Evolutionary conservation across 2,113 vertebrate species (phyloP).

Genomic region (Indri indri): DNA sequence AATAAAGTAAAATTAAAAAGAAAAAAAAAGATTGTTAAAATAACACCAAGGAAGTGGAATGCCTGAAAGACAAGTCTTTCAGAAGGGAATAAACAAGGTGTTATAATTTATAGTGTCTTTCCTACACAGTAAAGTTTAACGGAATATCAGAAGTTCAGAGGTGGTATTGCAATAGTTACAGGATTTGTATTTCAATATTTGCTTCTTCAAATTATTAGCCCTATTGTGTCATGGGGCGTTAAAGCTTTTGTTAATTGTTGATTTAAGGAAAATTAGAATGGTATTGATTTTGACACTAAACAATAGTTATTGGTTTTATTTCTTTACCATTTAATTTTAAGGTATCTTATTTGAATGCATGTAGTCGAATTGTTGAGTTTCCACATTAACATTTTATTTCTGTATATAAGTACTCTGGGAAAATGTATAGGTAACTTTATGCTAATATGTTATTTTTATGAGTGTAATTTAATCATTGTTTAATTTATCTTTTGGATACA

Average conservation of each 20-base stretch:
- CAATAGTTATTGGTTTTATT: slow-evolving; percentile 36
- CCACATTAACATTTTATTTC: slow-evolving; percentile 47
- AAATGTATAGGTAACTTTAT: slow-evolving; percentile 40
- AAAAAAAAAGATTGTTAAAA: neutral
- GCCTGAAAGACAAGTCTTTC: neutral
- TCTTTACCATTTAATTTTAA: slow-evolving; percentile 44
- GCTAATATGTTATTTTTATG: slow-evolving; percentile 24
- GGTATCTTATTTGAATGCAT: slow-evolving; percentile 36
- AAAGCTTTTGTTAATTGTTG: slow-evolving; percentile 23
- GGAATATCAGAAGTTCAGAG: neutral
- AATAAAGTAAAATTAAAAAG: too few relatives aligned
- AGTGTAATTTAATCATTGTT: slow-evolving; percentile 68
- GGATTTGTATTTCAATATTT: neutral
- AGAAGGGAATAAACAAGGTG: neutral
- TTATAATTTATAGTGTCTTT: neutral
- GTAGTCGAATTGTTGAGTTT: slow-evolving; percentile 46
- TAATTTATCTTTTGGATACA: slow-evolving; percentile 67
- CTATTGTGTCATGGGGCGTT: neutral
- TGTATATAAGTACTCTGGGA: slow-evolving; percentile 24
- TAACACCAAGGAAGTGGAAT: neutral
- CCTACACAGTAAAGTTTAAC: neutral
- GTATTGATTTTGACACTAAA: slow-evolving; percentile 15
- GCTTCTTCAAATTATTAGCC: neutral
- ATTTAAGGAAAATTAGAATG: slow-evolving; percentile 42
- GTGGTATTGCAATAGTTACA: slow-evolving; percentile 6